Conservation (phyloP, 1,140 invertebrate genomes). For the Euwallacea similis region DNA sequence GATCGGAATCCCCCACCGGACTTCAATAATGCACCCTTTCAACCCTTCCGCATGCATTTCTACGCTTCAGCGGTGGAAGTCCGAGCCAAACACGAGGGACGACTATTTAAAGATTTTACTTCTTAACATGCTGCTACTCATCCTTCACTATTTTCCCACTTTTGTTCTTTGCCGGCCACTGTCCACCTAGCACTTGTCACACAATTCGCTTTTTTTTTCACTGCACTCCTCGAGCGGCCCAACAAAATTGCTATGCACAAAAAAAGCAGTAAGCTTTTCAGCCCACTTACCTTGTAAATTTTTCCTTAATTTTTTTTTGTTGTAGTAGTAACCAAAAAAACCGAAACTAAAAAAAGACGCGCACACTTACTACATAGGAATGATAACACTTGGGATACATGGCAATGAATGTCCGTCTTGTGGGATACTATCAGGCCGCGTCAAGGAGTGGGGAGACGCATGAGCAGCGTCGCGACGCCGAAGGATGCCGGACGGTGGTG, state of each 20-base stretch:
- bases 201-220: conserved; percentile 1
- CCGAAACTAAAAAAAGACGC: conserved; percentile 50
- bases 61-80: too few species aligned
- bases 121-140: too few species aligned
- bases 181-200: background rate
- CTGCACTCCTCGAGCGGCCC: background rate
- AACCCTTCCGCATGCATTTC: too few species aligned
- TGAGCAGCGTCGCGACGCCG: conserved; percentile 54
- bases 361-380: conserved; percentile 52
- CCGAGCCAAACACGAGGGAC: too few species aligned
- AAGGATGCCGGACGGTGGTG: conserved; percentile 54
- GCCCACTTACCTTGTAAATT: conserved; percentile 18
- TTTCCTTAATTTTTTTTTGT: conserved; percentile 22
- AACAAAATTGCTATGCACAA: background rate
- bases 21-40: too few species aligned
- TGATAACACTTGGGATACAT: conserved; percentile 55
- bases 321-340: conserved; percentile 35
- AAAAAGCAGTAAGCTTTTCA: conserved; percentile 14
- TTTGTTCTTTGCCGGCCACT: too few species aligned
- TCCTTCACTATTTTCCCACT: too few species aligned
- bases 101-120: too few species aligned
- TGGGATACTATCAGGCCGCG: conserved; percentile 55
- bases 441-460: conserved; percentile 55
- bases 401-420: conserved; percentile 55
- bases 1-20: too few species aligned